Percentiles rank a stretch among this genome's conserved stretches.
These are phyloP conservation scores for Cotesia typhae DNA, from an alignment of 1,140 invertebrate genomes.

Conservation along the genomic window DNA sequence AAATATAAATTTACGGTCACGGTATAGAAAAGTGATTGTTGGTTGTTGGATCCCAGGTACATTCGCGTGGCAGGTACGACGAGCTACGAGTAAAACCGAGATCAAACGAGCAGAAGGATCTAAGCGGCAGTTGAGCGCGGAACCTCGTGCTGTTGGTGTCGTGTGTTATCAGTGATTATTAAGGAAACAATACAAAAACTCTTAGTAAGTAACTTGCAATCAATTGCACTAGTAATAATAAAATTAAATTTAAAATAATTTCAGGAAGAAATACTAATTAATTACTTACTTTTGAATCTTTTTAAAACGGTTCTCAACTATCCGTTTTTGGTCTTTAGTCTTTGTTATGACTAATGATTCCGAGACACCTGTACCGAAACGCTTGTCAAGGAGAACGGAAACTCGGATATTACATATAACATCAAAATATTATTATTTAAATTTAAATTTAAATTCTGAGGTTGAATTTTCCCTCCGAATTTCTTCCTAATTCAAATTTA, in stretches of 20 bases:
- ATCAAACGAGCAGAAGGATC: constrained; percentile 25
- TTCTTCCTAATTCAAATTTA: not conserved
- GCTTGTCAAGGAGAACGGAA: constrained; percentile 26
- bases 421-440: too few relatives aligned
- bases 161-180: constrained; percentile 14
- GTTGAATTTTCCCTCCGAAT: too few relatives aligned
- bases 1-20: too few relatives aligned
- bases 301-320: too few relatives aligned
- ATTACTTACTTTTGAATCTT: too few relatives aligned
- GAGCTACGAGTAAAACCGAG: constrained; percentile 29
- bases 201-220: constrained; percentile 13
- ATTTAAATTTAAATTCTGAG: too few relatives aligned
- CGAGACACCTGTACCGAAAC: constrained; percentile 21
- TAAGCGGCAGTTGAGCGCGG: constrained; percentile 38
- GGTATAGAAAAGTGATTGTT: constrained; percentile 7
- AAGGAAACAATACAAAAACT: not conserved
- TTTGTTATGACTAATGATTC: not conserved
- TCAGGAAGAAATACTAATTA: too few relatives aligned
- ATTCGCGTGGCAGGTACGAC: constrained; percentile 36
- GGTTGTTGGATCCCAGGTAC: constrained; percentile 1
- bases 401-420: constrained; percentile 1
- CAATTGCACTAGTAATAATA: not conserved
- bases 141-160: constrained; percentile 39
- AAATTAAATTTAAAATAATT: too few relatives aligned
- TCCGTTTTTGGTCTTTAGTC: too few relatives aligned